Conservation (phyloP, 2,113 vertebrate genomes). For the Pteropus alecto region DNA sequence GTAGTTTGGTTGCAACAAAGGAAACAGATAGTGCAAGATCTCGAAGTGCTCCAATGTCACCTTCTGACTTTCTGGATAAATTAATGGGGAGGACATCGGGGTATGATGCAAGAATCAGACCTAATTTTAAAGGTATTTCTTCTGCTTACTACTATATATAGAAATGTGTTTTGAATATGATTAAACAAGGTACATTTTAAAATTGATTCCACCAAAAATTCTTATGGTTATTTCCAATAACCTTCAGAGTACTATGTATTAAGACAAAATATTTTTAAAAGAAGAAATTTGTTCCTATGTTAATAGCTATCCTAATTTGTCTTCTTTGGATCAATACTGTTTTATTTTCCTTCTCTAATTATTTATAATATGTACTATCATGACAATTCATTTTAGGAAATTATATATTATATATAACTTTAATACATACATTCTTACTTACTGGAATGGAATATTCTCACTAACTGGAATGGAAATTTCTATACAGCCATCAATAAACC, state of each 20-base stretch:
- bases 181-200: not conserved
- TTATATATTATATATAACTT: no score
- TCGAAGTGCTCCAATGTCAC: slow-evolving; percentile 91
- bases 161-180: not conserved
- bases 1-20: slow-evolving; percentile 92
- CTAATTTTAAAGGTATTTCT: slow-evolving; percentile 97
- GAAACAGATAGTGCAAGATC: slow-evolving; percentile 90
- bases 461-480: not conserved
- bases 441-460: not conserved
- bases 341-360: not conserved
- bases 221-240: not conserved
- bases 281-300: not conserved
- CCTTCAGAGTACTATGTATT: not conserved
- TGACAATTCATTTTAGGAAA: not conserved
- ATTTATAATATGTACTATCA: not conserved
- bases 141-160: not conserved
- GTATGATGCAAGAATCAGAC: slow-evolving; percentile 97
- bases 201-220: not conserved
- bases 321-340: not conserved
- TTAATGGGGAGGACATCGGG: slow-evolving; percentile 98
- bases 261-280: not conserved
- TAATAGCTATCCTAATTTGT: not conserved
- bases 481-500: not conserved
- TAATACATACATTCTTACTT: not conserved
- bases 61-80: slow-evolving; percentile 98